A percentile compares a stretch with the other conserved stretches of the same genome.
Evolutionary conservation across 2,113 vertebrate species (phyloP).

Genomic region (Mesoclemmys tuberculata): DNA sequence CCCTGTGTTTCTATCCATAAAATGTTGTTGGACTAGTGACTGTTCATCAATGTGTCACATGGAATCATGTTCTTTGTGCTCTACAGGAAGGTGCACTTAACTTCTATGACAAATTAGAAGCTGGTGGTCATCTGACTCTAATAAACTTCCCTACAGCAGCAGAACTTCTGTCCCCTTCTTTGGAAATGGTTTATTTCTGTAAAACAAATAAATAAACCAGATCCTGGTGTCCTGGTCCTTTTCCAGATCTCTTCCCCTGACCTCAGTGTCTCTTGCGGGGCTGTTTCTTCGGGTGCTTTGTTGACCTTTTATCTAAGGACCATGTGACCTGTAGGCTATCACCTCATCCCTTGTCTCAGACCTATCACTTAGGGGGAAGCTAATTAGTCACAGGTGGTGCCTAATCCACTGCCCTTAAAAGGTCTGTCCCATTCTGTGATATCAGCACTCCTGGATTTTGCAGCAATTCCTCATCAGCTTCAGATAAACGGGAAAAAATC

Average conservation of each 20-base stretch:
- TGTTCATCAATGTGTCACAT: background rate
- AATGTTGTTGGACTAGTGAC: background rate
- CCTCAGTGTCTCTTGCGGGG: background rate
- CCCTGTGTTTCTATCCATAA: constrained; percentile 30
- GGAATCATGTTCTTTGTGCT: background rate
- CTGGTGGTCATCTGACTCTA: background rate
- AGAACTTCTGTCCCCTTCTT: background rate
- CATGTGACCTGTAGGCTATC: background rate
- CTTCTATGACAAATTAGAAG: background rate
- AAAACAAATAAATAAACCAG: background rate
- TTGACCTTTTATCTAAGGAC: background rate
- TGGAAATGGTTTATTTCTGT: background rate
- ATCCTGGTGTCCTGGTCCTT: background rate
- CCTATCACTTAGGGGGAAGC: background rate
- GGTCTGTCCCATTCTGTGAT: background rate
- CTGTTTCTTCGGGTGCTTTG: background rate
- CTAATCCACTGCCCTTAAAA: background rate
- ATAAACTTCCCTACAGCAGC: background rate
- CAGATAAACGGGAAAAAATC: background rate
- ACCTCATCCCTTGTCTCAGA: background rate
- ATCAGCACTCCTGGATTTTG: background rate
- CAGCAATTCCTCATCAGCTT: background rate
- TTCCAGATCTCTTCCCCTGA: background rate
- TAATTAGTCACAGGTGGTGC: background rate
- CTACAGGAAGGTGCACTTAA: background rate